phyloP scores from a whole-genome alignment of 2,797 vertebrate species.

The Echiichthys vipera region DNA sequence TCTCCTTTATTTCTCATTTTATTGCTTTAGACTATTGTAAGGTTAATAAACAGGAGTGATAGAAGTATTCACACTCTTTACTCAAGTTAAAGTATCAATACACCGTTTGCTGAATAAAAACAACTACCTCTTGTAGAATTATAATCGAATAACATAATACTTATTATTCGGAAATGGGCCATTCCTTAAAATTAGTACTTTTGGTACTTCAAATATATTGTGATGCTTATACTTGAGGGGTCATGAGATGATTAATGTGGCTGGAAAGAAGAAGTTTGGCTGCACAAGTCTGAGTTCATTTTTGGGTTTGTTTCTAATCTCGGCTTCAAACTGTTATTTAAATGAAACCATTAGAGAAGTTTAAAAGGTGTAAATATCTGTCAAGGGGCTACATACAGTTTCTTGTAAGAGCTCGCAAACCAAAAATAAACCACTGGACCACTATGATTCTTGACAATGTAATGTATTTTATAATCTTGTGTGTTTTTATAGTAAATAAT shows the following conservation, averaged over 20 bases:
- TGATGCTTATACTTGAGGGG: too few relatives aligned
- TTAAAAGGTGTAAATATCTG: neutral
- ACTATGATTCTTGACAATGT: too few relatives aligned
- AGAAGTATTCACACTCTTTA: neutral
- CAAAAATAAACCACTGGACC: too few relatives aligned
- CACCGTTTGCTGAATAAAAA: too few relatives aligned
- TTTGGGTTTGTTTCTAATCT: too few relatives aligned
- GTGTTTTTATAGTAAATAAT: neutral
- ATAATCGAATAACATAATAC: too few relatives aligned
- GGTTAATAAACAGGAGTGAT: neutral
- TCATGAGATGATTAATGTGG: neutral
- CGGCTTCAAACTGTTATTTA: neutral
- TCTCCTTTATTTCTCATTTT: neutral
- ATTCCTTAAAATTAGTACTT: too few relatives aligned
- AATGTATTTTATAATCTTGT: neutral
- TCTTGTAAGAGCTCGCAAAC: too few relatives aligned
- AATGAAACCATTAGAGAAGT: neutral
- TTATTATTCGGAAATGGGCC: too few relatives aligned
- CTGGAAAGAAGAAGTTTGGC: neutral
- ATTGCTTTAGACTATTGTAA: conserved; percentile 23
- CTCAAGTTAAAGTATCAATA: neutral
- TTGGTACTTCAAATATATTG: too few relatives aligned
- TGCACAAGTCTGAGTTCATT: too few relatives aligned
- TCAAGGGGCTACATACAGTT: too few relatives aligned
- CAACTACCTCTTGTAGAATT: neutral